Evolutionary conservation across 2,113 vertebrate species (phyloP).

Genomic region (Alaudala cheleensis): DNA sequence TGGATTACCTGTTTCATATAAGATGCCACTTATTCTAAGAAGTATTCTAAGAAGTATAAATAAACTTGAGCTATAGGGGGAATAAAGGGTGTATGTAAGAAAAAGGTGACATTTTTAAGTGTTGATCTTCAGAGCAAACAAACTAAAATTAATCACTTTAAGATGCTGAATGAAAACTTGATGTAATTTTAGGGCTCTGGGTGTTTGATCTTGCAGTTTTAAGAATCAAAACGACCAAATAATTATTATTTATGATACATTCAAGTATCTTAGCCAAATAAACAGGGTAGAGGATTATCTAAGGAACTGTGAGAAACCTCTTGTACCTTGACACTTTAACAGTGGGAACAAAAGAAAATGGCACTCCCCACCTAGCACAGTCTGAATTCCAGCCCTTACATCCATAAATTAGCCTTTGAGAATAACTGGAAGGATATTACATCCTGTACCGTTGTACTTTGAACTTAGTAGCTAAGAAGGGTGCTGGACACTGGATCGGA

Average conservation of each 20-base stretch:
- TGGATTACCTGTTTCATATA: background rate
- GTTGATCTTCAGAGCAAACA: background rate
- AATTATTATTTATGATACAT: background rate
- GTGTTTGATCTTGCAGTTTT: background rate
- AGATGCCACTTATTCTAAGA: background rate
- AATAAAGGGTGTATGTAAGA: background rate
- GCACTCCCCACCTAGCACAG: background rate
- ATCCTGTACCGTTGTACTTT: background rate
- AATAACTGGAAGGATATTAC: background rate
- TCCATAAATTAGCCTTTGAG: background rate
- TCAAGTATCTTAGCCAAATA: background rate
- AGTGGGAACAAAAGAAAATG: background rate
- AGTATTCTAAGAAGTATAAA: background rate
- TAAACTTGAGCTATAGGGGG: background rate
- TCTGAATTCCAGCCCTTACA: background rate
- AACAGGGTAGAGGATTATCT: background rate
- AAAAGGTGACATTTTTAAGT: background rate
- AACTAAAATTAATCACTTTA: background rate
- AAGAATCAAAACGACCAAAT: background rate
- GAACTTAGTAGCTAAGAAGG: background rate
- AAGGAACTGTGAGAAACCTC: background rate
- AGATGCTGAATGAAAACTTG: background rate
- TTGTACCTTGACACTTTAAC: background rate
- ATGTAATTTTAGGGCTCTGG: background rate
- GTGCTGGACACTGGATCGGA: too few species aligned